Evolutionary conservation across 2,888 invertebrate species (phyloP), one percentile per base, ranked within the genome.

Genomic region (Ormyrus rosae): DNA sequence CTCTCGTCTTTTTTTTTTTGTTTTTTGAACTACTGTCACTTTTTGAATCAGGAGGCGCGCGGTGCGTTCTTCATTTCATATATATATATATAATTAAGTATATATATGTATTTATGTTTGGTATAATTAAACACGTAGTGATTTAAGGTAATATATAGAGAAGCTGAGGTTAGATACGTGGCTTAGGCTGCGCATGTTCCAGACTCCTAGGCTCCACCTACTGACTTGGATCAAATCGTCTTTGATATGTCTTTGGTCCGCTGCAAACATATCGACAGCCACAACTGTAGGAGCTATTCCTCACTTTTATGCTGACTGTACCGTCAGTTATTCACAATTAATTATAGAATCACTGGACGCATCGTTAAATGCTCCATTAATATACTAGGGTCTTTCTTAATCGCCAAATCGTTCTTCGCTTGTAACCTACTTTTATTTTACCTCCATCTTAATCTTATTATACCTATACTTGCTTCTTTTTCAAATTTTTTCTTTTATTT

Each of bases 151-250:
- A 89, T 90, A 90, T 90, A 90, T 89, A 90, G 90, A 90, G 90
- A 90, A 90, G 90, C 90, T 90, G 89, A 90, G 89, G 89, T 90
- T 90, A 90, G 90, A 90, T 91, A 91, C 90, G 90, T 91, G 90
- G 90, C 90, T 91, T 90, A 88, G 88, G 89, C 90, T 90, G 90
- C 90, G 88, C 89, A 86, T 88, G 86, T 88, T 90, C 89, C 89
- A 89, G 87, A 89, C 89, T 89, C 87, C 89, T 85, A 86, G 89
- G 89, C 90, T 90, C 90, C 90, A 90, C 90, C 90, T 90, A 90
- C 87, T 89, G 90, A 90, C 90, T 90, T 89, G 90, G 89, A 90
- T 90, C 90, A 90, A 90, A 90, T 90, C 90, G 88, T 90, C 90
- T 89, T 89, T 89, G 89, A 88, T 88, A 89, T 88, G 87, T 76